These are phyloP conservation scores for Macrobrachium rosenbergii DNA, from an alignment of 1,140 invertebrate genomes.

Conservation along the genomic window DNA sequence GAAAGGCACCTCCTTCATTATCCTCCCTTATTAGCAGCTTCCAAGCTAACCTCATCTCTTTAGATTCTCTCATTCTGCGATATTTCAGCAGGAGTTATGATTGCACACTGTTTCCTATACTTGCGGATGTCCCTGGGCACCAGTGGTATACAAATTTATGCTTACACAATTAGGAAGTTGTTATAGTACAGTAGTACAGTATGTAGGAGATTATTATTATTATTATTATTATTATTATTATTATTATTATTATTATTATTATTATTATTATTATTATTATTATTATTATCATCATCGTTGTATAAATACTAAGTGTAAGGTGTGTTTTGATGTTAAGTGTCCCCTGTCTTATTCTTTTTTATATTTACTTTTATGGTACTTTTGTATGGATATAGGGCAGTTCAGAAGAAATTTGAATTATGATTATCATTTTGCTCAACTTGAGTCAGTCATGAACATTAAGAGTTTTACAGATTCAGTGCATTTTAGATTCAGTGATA, in stretches of 20 bases:
- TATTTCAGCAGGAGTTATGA: slow-evolving; percentile 51
- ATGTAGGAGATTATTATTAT: slow-evolving; percentile 33
- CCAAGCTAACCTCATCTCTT: slow-evolving; percentile 2
- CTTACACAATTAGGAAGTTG: slow-evolving; percentile 41
- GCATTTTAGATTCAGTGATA: slow-evolving; percentile 7
- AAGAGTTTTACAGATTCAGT: slow-evolving; percentile 13
- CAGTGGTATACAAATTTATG: slow-evolving; percentile 27
- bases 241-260: slow-evolving; percentile 35
- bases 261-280: not conserved
- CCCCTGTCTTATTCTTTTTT: slow-evolving; percentile 16
- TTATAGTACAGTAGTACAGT: slow-evolving; percentile 37
- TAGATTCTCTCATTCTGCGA: slow-evolving; percentile 7
- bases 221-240: not conserved
- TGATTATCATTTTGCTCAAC: not conserved
- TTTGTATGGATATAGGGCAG: slow-evolving; percentile 1
- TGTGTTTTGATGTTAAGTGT: slow-evolving; percentile 3
- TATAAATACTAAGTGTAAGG: no score
- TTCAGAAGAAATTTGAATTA: not conserved
- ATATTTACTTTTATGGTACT: slow-evolving; percentile 4
- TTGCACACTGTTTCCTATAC: slow-evolving; percentile 35
- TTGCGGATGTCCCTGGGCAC: slow-evolving; percentile 26
- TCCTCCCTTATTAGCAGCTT: slow-evolving; percentile 30
- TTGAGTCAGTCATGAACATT: slow-evolving; percentile 17
- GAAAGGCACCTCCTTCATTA: not conserved
- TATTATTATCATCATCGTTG: no score